phyloP scores from a whole-genome alignment of 2,888 invertebrate species.

The Parochlus steinenii region DNA sequence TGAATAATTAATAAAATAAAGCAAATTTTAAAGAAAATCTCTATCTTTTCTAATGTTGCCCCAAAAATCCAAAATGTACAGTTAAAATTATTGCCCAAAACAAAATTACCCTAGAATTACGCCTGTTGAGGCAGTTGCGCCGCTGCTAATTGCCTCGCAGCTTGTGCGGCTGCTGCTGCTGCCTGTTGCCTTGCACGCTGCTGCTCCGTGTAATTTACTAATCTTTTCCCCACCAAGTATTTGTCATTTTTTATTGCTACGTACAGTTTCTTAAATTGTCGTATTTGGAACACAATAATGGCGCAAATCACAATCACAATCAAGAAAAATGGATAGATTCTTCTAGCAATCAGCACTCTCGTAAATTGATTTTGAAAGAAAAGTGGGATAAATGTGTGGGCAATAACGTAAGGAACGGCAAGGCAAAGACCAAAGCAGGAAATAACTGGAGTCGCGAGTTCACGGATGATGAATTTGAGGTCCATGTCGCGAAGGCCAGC shows the following conservation, averaged over 20 bases:
- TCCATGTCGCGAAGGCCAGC: slow-evolving; percentile 90
- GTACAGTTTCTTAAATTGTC: slow-evolving; percentile 85
- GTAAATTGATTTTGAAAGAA: slow-evolving; percentile 44
- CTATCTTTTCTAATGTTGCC: no score
- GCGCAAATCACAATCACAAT: slow-evolving; percentile 48
- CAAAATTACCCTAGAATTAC: no score
- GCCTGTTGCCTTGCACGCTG: no score
- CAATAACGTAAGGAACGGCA: slow-evolving; percentile 83
- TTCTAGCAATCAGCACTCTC: slow-evolving; percentile 60
- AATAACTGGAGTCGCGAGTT: slow-evolving; percentile 79
- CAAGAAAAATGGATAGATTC: slow-evolving; percentile 80
- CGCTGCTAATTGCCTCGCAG: no score
- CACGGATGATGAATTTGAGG: slow-evolving; percentile 65
- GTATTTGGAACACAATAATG: slow-evolving; percentile 69
- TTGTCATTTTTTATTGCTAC: slow-evolving; percentile 99
- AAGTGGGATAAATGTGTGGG: slow-evolving; percentile 58
- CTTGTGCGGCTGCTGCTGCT: no score
- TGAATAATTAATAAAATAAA: no score
- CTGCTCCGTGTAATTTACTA: slow-evolving; percentile 98
- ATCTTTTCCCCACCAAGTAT: slow-evolving; percentile 87
- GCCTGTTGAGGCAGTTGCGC: no score
- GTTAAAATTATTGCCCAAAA: no score
- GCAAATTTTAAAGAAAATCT: no score
- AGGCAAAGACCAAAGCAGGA: slow-evolving; percentile 77
- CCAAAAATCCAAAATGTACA: no score